A percentile compares a stretch with the other conserved stretches of the same genome.
Conservation (phyloP, 2,888 invertebrate species). For the Syrista parreyssii region DNA sequence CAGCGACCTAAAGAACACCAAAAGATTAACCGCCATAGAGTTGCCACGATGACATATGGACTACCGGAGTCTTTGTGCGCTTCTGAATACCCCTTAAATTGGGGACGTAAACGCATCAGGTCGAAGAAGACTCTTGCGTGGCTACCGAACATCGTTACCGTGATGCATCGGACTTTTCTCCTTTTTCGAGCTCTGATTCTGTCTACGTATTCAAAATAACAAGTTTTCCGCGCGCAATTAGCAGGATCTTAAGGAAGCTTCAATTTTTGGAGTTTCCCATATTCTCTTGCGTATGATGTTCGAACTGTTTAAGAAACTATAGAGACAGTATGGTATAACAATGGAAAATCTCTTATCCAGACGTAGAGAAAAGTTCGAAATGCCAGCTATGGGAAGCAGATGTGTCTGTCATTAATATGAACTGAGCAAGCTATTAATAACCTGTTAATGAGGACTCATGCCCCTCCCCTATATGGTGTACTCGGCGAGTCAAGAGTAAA, state of each 20-base stretch:
- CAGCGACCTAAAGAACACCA: background rate
- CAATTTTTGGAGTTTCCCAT: background rate
- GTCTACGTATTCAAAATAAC: background rate
- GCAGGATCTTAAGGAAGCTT: background rate
- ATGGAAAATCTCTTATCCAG: background rate
- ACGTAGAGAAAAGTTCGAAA: background rate
- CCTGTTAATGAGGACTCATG: constrained; percentile 60
- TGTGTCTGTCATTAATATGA: constrained; percentile 61
- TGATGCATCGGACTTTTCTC: background rate
- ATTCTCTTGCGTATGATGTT: background rate
- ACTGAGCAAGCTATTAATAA: constrained; percentile 60
- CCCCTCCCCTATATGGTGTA: constrained; percentile 20
- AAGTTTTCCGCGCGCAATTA: background rate
- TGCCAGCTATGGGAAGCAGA: constrained; percentile 26
- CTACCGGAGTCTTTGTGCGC: constrained; percentile 57
- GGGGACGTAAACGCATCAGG: constrained; percentile 34
- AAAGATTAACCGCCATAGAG: constrained; percentile 28
- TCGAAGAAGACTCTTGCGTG: constrained; percentile 29
- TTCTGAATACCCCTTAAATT: constrained; percentile 61
- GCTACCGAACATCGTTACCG: constrained; percentile 43
- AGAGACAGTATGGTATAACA: background rate
- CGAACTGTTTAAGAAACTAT: background rate
- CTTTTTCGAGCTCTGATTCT: background rate
- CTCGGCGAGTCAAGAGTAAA: background rate
- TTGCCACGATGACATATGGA: constrained; percentile 60